These are phyloP conservation scores for Pyrocephalus nanus DNA, from an alignment of 2,797 vertebrate genomes.

Conservation along the genomic window DNA sequence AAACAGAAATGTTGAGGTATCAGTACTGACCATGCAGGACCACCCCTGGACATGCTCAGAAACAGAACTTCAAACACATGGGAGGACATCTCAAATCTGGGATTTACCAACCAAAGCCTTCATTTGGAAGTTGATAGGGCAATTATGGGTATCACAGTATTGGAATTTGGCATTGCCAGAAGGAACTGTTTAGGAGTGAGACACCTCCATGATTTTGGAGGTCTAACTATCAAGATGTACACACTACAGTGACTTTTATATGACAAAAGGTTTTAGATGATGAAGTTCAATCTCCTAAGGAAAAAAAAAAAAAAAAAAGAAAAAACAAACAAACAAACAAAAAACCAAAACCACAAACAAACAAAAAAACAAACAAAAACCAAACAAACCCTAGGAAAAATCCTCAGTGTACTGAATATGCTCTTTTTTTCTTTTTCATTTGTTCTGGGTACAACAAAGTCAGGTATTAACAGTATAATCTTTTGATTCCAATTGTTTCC, in stretches of 20 bases:
- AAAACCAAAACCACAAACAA: no score
- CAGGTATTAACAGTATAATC: constrained; percentile 16
- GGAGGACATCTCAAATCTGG: background rate
- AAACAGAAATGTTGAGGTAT: background rate
- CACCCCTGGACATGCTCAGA: background rate
- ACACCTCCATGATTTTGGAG: background rate
- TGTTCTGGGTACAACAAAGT: background rate
- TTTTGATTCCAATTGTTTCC: constrained; percentile 20
- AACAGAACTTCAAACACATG: background rate
- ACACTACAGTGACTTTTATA: background rate
- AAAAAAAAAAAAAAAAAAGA: background rate
- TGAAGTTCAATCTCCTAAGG: background rate
- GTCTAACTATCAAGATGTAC: background rate
- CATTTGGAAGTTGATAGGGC: background rate
- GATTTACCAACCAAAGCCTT: background rate
- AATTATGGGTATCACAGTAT: background rate
- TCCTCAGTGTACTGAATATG: background rate
- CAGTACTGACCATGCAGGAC: background rate
- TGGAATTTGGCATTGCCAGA: background rate
- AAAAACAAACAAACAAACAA: no score
- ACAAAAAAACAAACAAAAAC: no score
- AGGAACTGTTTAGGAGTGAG: background rate
- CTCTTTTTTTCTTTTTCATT: background rate
- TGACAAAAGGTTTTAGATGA: background rate
- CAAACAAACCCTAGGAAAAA: background rate